Percentiles rank a stretch among this genome's conserved stretches.
Conservation (phyloP, 2,113 vertebrate species). For the Desmodus rotundus region DNA sequence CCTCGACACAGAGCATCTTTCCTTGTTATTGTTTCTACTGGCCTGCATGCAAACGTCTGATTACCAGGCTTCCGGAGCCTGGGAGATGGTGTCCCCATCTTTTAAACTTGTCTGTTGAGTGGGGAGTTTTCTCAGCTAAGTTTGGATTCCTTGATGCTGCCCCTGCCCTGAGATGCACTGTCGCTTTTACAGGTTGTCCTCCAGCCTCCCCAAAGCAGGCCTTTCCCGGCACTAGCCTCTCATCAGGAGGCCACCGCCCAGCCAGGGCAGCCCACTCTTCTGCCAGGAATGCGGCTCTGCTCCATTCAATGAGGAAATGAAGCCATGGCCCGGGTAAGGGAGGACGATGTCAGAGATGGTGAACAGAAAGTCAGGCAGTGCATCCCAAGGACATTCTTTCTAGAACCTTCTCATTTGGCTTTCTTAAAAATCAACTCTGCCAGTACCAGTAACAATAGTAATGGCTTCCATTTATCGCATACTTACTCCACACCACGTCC, state of each 20-base stretch:
- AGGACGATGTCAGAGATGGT: neutral
- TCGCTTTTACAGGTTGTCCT: conserved; percentile 40
- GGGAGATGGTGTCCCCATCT: neutral
- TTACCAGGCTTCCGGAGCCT: conserved; percentile 56
- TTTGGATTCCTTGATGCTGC: neutral
- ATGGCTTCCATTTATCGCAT: neutral
- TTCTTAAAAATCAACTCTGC: neutral
- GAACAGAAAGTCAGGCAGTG: neutral
- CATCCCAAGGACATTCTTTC: neutral
- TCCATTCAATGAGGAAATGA: neutral
- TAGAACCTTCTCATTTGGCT: neutral
- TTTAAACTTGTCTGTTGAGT: neutral
- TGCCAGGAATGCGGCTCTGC: neutral
- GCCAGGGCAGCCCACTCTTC: neutral
- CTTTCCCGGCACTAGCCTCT: neutral
- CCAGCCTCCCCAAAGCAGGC: neutral
- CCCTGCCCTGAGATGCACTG: conserved; percentile 20
- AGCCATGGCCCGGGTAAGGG: neutral
- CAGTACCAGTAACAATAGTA: neutral
- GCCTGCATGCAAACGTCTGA: conserved; percentile 43
- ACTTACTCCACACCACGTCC: neutral
- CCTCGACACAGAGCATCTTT: neutral
- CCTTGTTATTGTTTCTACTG: conserved; percentile 54
- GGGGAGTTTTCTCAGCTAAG: neutral
- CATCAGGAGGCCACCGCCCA: conserved; percentile 46